Conservation (phyloP, 92 coral and sea anemone genomes). For the Montipora capitata region DNA sequence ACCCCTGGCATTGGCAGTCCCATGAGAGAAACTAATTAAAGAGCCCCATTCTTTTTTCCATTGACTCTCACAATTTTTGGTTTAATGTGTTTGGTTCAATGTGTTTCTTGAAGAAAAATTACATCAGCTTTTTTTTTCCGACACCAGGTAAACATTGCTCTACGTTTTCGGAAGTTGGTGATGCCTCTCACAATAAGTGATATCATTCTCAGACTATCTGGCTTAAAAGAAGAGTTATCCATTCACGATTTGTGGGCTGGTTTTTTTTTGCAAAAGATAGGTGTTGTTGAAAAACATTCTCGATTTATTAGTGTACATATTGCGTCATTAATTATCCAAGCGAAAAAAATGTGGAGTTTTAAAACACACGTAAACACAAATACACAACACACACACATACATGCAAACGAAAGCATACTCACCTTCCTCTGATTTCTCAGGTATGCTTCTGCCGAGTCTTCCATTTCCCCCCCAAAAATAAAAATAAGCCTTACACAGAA, state of each 20-base stretch:
- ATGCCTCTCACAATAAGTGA: slow-evolving; percentile 33
- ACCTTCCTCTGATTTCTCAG: background rate
- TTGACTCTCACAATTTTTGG: too few relatives aligned
- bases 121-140: too few relatives aligned
- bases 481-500: background rate
- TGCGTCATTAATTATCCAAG: too few relatives aligned
- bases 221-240: slow-evolving; percentile 1
- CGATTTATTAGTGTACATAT: too few relatives aligned
- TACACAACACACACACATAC: too few relatives aligned
- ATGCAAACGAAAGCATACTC: background rate
- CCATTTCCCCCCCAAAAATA: background rate
- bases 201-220: slow-evolving; percentile 33
- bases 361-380: too few relatives aligned
- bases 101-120: too few relatives aligned
- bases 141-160: too few relatives aligned
- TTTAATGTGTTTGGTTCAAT: slow-evolving; percentile 4
- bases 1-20: slow-evolving; percentile 32
- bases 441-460: background rate
- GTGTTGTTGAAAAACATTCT: too few relatives aligned
- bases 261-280: background rate
- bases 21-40: slow-evolving; percentile 12
- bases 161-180: slow-evolving; percentile 10
- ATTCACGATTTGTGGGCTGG: background rate
- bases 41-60: slow-evolving; percentile 52
- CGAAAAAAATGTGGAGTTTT: too few relatives aligned